Base-by-base conservation (phyloP, 1,140 invertebrate species). In the Augochlora pura region DNA sequence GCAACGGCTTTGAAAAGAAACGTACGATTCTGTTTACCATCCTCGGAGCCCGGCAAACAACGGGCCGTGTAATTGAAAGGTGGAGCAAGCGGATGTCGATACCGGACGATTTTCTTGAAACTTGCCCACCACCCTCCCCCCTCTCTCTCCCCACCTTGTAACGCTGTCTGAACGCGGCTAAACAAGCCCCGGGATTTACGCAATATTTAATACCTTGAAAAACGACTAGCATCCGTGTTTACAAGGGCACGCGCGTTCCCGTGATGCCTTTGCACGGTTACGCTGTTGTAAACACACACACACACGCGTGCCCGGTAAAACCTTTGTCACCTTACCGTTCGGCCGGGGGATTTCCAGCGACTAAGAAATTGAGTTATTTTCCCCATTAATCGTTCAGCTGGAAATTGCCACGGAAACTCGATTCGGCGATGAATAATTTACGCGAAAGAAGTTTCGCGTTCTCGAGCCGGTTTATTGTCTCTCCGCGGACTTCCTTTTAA, bases 1-100 rank as follows among this genome's bases (percentile, higher is more conserved):
- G 69, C 60, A 64, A 72, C 69, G 69, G 23, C 38, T 64, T 38
- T 42, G 64, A 79, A 79, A 79, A 67, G 54, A 74, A 79, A 79
- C 62, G 77, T 79, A 79, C 32, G 77, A 73, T 54, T 79, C 54
- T 79, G 77, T 79, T 79, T 79, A 74, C 77, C 54, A 57, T 59
- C 63, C 71, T 74, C 63, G 16, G 18, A 79, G 42, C 70, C 42
- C 63, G 49, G 77, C 74, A 79, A 79, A 79, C 71, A 74, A 72
- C 60, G 62, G 27, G 54, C 25, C 49, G 70, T 60, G 77, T 79
- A 79, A 73, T 73, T 73, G 77, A 79, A 73, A 79, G 77, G 71
- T 57, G 63, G 70, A 66, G 42, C 52, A 21, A 60, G 38, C 42
- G 62, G 54, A 66, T 65, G 70, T 73, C 70, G 77, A 74, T 74